Conservation (phyloP, 2,113 vertebrate genomes). For the Cariama cristata region DNA sequence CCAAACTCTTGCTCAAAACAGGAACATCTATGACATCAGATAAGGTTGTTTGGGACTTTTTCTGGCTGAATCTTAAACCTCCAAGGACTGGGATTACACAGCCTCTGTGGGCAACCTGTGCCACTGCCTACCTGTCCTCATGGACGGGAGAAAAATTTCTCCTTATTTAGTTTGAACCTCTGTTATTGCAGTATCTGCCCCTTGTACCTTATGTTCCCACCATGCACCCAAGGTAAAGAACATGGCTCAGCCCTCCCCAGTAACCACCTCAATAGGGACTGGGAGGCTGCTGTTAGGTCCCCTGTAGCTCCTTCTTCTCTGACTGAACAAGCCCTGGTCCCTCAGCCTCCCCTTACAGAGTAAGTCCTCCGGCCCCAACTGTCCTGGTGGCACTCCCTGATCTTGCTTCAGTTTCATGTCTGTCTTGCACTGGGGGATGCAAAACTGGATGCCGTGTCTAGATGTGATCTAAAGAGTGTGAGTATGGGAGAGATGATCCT, state of each 20-base stretch:
- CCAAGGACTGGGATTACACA: neutral
- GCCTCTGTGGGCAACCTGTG: neutral
- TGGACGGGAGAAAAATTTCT: neutral
- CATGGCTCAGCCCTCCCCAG: neutral
- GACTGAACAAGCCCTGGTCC: neutral
- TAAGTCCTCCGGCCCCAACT: neutral
- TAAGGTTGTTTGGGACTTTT: neutral
- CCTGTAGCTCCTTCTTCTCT: neutral
- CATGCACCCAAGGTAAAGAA: neutral
- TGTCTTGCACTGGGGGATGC: neutral
- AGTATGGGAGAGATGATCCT: neutral
- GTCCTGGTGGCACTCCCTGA: too few relatives aligned
- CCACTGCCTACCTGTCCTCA: neutral
- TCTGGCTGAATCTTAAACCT: neutral
- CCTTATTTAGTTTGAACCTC: neutral
- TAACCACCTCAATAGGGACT: rapidly evolving
- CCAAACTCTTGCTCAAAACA: neutral
- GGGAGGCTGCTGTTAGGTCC: neutral
- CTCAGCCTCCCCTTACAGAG: neutral
- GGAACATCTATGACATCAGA: neutral
- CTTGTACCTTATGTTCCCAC: neutral
- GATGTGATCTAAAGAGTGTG: neutral
- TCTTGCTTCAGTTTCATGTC: neutral
- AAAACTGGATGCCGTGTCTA: neutral
- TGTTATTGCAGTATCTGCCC: neutral